Percentiles rank a stretch among this genome's conserved stretches.
Conservation (phyloP, 2,888 invertebrate species). For the Physocephala rufipes region DNA sequence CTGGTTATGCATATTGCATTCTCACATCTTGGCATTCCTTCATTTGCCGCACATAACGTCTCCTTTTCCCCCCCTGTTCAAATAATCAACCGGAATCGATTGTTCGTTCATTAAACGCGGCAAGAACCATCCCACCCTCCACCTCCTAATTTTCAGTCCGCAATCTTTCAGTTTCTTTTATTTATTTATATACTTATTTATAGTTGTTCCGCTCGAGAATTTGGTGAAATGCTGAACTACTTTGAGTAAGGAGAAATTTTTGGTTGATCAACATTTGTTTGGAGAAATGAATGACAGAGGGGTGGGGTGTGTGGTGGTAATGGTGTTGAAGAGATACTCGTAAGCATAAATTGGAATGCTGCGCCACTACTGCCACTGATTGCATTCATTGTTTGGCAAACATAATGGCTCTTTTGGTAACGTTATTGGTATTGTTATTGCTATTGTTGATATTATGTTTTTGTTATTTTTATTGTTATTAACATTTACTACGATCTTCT, state of each 20-base stretch:
- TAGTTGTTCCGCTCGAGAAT: constrained; percentile 29
- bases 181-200: constrained; percentile 7
- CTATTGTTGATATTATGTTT: not conserved
- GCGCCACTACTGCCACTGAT: too few species aligned
- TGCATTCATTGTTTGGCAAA: constrained; percentile 6
- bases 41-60: not conserved
- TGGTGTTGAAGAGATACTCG: constrained; percentile 2
- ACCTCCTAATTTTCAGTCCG: not conserved
- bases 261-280: constrained; percentile 12
- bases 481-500: too few species aligned
- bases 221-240: constrained; percentile 35
- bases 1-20: too few species aligned
- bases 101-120: not conserved
- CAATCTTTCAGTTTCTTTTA: constrained; percentile 4
- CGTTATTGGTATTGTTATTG: not conserved
- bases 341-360: too few species aligned
- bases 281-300: not conserved
- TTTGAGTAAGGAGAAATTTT: constrained; percentile 28
- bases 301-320: too few species aligned
- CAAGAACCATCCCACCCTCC: too few species aligned
- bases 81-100: constrained; percentile 11
- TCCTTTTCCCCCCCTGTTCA: not conserved
- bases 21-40: too few species aligned
- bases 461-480: too few species aligned
- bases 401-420: not conserved